These are phyloP conservation scores for Nesoenas mayeri DNA, from an alignment of 2,113 vertebrate genomes.

Conservation along the genomic window DNA sequence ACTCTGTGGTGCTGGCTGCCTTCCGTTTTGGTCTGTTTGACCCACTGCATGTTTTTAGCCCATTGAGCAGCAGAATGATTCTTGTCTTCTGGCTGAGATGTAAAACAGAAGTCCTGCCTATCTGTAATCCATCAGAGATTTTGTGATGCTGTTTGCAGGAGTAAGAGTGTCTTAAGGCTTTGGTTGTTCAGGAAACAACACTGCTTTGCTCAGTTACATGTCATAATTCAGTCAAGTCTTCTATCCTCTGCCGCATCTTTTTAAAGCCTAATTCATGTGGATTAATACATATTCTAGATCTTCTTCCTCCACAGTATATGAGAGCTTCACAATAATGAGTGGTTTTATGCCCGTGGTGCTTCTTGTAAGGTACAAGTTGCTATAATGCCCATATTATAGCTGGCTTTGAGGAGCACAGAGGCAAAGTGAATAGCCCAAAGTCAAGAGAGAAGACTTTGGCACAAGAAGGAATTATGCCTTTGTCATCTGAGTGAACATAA, in stretches of 20 bases:
- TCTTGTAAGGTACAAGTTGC: not conserved
- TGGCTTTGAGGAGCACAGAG: not conserved
- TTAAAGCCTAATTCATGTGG: not conserved
- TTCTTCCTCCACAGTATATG: not conserved
- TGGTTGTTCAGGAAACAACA: not conserved
- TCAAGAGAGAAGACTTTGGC: not conserved
- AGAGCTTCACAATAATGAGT: not conserved
- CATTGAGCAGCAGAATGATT: not conserved
- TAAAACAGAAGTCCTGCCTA: slow-evolving; percentile 1
- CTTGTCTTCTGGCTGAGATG: slow-evolving; percentile 7
- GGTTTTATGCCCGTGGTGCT: not conserved
- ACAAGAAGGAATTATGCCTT: not conserved
- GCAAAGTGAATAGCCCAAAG: not conserved
- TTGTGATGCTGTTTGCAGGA: not conserved
- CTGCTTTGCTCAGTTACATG: not conserved
- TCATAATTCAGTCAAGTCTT: not conserved
- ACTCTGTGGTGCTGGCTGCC: not conserved
- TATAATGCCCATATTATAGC: not conserved
- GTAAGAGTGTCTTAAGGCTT: not conserved
- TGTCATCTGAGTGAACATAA: not conserved
- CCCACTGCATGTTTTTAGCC: not conserved
- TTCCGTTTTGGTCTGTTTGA: not conserved
- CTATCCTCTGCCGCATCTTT: not conserved
- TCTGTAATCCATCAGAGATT: not conserved
- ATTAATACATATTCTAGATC: not conserved